These are phyloP conservation scores for Addax nasomaculatus DNA, from an alignment of 2,113 vertebrate species.

Conservation along the genomic window DNA sequence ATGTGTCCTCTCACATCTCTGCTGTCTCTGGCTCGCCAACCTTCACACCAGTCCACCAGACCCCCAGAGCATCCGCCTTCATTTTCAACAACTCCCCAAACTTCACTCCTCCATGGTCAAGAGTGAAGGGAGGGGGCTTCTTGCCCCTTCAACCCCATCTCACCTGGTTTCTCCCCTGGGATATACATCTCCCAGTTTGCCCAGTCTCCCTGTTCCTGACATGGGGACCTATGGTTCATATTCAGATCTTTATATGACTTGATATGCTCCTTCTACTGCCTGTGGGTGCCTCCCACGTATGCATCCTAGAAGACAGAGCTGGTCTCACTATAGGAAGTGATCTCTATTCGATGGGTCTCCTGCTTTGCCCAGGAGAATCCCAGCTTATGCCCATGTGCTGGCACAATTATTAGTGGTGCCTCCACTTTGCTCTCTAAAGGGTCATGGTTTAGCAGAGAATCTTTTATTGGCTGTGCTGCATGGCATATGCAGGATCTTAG, in stretches of 20 bases:
- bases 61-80: accelerated
- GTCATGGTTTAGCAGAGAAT: not conserved
- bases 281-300: accelerated
- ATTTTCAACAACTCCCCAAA: not conserved
- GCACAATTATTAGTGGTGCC: not conserved
- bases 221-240: not conserved
- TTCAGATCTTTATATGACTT: accelerated
- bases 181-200: not conserved
- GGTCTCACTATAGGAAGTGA: not conserved
- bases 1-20: not conserved
- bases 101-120: not conserved
- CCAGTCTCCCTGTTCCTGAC: not conserved
- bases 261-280: not conserved
- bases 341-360: not conserved
- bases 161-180: not conserved
- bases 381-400: not conserved
- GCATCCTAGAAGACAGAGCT: not conserved
- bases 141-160: accelerated
- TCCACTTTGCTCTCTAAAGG: not conserved
- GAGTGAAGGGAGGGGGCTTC: not conserved
- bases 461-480: not conserved
- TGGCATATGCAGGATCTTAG: not conserved
- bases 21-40: not conserved
- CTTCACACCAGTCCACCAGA: not conserved
- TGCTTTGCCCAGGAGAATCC: not conserved